A percentile compares a stretch with the other conserved stretches of the same genome.
phyloP scores from a whole-genome alignment of 53 echinoderm and acorn worm genomes.

The Luidia sarsii region DNA sequence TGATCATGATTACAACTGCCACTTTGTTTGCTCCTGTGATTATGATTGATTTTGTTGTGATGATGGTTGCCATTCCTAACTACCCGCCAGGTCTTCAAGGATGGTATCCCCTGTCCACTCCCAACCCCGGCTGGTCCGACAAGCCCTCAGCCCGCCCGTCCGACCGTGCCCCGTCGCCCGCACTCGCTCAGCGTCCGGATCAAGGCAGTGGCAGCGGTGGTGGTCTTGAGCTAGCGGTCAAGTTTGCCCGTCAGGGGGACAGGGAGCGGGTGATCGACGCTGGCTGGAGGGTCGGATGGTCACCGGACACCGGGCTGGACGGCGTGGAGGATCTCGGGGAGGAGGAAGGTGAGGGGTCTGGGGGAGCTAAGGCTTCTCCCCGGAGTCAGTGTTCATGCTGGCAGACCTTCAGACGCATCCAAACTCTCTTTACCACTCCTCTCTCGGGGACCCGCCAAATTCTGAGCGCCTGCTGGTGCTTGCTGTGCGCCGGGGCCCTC shows the following conservation, averaged over 20 bases:
- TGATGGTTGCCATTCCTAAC: not conserved
- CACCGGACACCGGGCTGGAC: conserved; percentile 62
- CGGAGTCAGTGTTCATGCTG: no score
- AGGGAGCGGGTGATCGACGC: conserved; percentile 80
- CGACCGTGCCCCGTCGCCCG: not conserved
- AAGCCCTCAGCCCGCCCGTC: not conserved
- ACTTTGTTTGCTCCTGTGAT: no score
- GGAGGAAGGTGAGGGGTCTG: conserved; percentile 52
- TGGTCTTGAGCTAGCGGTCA: conserved; percentile 80
- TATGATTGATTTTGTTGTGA: no score
- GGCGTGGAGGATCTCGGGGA: conserved; percentile 62
- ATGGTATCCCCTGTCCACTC: conserved; percentile 77
- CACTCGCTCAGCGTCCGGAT: not conserved
- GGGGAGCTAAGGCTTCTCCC: no score
- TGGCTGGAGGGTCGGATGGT: conserved; percentile 86
- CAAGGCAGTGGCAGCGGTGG: conserved; percentile 40
- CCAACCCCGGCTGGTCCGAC: conserved; percentile 53
- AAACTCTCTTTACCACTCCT: no score
- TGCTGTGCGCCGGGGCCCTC: no score
- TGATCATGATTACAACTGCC: no score
- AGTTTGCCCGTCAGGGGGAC: conserved; percentile 82
- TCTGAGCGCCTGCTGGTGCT: no score
- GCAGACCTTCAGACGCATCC: no score
- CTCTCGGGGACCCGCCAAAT: no score
- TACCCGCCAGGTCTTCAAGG: conserved; percentile 75